Evolutionary conservation across 2,888 invertebrate species (phyloP).

Genomic region (Bibio marci): DNA sequence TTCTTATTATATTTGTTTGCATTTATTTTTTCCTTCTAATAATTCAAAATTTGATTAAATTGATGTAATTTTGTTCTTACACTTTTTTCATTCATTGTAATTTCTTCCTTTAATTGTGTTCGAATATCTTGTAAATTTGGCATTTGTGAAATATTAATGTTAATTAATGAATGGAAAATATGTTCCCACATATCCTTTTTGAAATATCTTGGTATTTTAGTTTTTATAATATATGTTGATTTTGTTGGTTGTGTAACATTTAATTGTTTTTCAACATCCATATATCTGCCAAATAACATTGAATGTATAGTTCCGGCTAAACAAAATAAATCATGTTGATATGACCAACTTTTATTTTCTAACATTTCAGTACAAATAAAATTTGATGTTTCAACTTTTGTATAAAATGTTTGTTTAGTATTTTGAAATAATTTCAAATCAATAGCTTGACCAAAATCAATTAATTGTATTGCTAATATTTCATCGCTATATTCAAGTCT

Average conservation of each 20-base stretch:
- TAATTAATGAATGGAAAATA: not conserved
- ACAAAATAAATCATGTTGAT: slow-evolving; percentile 84
- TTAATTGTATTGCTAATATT: slow-evolving; percentile 58
- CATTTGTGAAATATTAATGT: too few species aligned
- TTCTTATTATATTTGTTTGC: too few species aligned
- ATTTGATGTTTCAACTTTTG: slow-evolving; percentile 38
- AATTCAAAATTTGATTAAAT: too few species aligned
- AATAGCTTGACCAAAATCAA: slow-evolving; percentile 89
- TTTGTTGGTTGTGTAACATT: too few species aligned
- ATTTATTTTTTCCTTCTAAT: too few species aligned
- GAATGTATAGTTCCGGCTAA: slow-evolving; percentile 77
- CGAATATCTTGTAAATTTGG: too few species aligned
- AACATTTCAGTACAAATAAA: slow-evolving; percentile 84
- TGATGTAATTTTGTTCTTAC: too few species aligned
- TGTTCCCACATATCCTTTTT: not conserved
- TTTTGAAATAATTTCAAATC: slow-evolving; percentile 71
- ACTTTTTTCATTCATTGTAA: too few species aligned
- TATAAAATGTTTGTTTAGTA: slow-evolving; percentile 55
- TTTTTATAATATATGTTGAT: too few species aligned
- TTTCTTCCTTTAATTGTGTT: too few species aligned
- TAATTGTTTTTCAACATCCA: slow-evolving; percentile 43
- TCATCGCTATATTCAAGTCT: slow-evolving; percentile 31
- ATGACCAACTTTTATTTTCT: slow-evolving; percentile 81
- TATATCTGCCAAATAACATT: slow-evolving; percentile 74
- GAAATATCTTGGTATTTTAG: slow-evolving; percentile 41